Percentiles rank a stretch among this genome's conserved stretches.
Conservation (phyloP, 2,888 invertebrate genomes). For the Urechis unicinctus region DNA sequence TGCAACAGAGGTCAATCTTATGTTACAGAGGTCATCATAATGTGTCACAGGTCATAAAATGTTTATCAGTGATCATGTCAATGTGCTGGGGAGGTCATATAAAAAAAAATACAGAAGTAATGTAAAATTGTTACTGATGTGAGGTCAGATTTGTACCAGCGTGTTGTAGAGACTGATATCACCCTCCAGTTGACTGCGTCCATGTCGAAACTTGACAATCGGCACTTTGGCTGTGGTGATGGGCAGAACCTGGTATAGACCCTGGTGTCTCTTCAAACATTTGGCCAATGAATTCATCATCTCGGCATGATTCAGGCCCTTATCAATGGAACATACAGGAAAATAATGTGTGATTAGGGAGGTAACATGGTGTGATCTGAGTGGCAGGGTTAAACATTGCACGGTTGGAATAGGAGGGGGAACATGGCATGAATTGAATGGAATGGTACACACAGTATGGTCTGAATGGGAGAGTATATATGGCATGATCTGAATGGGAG, state of each 20-base stretch:
- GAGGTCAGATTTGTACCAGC: conserved; percentile 45
- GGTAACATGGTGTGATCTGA: background rate
- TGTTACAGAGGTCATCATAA: no score
- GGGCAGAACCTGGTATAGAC: conserved; percentile 50
- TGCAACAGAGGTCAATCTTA: no score
- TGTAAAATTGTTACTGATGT: background rate
- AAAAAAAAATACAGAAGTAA: background rate
- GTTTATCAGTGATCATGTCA: no score
- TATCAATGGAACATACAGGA: background rate
- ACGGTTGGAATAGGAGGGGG: no score
- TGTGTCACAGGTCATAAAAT: no score
- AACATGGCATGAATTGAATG: no score
- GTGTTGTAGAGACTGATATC: conserved; percentile 60
- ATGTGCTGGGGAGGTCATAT: no score
- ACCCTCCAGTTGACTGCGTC: conserved; percentile 52
- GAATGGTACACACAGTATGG: no score
- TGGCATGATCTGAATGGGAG: no score
- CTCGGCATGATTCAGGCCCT: conserved; percentile 44
- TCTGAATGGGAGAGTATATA: no score
- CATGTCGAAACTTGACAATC: conserved; percentile 57
- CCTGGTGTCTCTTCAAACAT: conserved; percentile 40
- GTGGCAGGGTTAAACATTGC: no score
- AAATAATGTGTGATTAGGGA: background rate
- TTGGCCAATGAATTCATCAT: conserved; percentile 49
- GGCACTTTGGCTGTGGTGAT: conserved; percentile 60